Conservation (phyloP, 1,140 invertebrate genomes). For the Trichonephila clavata region DNA sequence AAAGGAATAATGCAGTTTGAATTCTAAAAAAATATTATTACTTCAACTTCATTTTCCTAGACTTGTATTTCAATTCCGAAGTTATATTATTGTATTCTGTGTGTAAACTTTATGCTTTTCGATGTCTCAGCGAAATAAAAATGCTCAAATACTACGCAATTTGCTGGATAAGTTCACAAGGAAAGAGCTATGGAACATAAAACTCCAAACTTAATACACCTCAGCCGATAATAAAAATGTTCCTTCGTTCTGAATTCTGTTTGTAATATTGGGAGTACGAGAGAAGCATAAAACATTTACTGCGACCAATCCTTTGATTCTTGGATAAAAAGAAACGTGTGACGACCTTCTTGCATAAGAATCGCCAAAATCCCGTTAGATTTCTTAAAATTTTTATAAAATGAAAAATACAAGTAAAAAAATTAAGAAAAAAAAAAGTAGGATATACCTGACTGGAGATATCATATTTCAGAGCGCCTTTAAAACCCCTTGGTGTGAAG, state of each 20-base stretch:
- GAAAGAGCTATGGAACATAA: neutral
- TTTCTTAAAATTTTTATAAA: neutral
- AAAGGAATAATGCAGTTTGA: no score
- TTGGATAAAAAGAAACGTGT: neutral
- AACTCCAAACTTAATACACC: neutral
- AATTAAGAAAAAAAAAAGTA: no score
- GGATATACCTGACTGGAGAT: neutral
- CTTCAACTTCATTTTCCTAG: no score
- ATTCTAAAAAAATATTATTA: no score
- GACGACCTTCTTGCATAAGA: neutral
- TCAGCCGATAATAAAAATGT: neutral
- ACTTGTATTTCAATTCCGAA: no score
- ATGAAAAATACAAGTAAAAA: neutral
- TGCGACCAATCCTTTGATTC: neutral
- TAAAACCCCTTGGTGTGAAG: neutral
- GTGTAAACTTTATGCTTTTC: no score
- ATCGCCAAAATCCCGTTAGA: neutral
- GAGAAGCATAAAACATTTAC: conserved; percentile 43
- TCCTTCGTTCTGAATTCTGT: neutral
- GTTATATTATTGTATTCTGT: no score
- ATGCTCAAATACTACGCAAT: neutral
- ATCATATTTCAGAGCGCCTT: neutral
- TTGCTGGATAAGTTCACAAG: neutral
- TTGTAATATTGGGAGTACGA: neutral
- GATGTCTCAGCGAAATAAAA: neutral